phyloP scores from a whole-genome alignment of 2,113 vertebrate genomes.

The Podarcis cretensis region DNA sequence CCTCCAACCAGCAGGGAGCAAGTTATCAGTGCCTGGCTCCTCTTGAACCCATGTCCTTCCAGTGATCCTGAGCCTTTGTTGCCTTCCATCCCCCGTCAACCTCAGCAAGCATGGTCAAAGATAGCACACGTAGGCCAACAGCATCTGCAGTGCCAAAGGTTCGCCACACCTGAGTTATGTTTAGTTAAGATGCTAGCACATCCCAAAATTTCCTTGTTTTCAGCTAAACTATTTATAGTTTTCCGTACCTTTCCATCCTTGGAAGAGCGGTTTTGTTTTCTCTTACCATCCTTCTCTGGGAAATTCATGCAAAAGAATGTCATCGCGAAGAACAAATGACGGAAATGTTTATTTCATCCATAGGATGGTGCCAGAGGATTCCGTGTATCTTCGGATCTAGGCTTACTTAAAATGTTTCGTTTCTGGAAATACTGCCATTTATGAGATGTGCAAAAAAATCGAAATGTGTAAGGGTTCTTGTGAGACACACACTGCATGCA shows the following conservation, averaged over 20 bases:
- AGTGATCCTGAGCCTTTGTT: not conserved
- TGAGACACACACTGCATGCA: slow-evolving; percentile 22
- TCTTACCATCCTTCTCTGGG: slow-evolving; percentile 17
- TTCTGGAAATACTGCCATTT: slow-evolving; percentile 55
- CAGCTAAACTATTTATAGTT: not conserved
- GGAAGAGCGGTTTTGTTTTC: not conserved
- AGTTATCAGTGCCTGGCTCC: not conserved
- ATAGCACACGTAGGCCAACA: not conserved
- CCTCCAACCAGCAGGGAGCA: not conserved
- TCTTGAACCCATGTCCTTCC: not conserved
- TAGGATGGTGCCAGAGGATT: slow-evolving; percentile 42
- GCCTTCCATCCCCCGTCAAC: not conserved
- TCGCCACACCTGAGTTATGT: not conserved
- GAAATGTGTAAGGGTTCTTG: slow-evolving; percentile 4
- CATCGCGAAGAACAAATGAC: not conserved
- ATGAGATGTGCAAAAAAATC: slow-evolving; percentile 41
- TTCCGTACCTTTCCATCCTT: not conserved
- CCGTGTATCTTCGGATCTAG: slow-evolving; percentile 15
- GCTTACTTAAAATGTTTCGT: not conserved
- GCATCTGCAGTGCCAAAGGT: not conserved
- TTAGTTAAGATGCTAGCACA: not conserved
- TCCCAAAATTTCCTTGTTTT: not conserved
- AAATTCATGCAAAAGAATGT: slow-evolving; percentile 13
- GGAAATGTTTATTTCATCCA: slow-evolving; percentile 43
- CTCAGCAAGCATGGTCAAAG: not conserved